phyloP scores from a whole-genome alignment of 2,113 vertebrate genomes.

The Hippocampus comes region DNA sequence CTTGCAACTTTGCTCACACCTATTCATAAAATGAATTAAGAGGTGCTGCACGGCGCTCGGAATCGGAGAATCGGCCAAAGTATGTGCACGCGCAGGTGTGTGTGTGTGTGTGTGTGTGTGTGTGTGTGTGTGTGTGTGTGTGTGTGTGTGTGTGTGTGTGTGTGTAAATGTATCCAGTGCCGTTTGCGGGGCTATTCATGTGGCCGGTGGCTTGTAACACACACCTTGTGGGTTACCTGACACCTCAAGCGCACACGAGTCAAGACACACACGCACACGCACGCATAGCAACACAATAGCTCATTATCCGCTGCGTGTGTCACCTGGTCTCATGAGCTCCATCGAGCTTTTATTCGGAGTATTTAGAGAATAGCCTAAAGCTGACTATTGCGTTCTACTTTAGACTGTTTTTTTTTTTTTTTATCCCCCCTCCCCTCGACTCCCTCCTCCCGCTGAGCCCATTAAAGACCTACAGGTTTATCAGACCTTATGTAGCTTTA shows the following conservation, averaged over 20 bases:
- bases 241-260: slow-evolving; percentile 37
- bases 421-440: not conserved
- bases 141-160: slow-evolving; percentile 20
- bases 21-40: not conserved
- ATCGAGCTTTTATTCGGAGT: slow-evolving; percentile 38
- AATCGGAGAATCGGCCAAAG: not conserved
- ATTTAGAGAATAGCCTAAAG: slow-evolving; percentile 52
- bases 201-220: slow-evolving; percentile 63
- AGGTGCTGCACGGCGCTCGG: slow-evolving; percentile 12
- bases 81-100: not conserved
- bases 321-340: slow-evolving; percentile 47
- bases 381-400: slow-evolving; percentile 44
- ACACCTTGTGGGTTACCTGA: slow-evolving; percentile 54
- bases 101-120: slow-evolving; percentile 11
- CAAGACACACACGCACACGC: slow-evolving; percentile 30
- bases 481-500: slow-evolving; percentile 63
- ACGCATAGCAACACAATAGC: slow-evolving; percentile 32
- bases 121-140: slow-evolving; percentile 25
- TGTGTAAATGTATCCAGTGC: slow-evolving; percentile 32
- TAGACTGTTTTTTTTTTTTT: slow-evolving; percentile 20
- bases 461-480: slow-evolving; percentile 66
- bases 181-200: slow-evolving; percentile 48
- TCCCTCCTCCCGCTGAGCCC: slow-evolving; percentile 40
- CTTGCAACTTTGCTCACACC: not conserved
- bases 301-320: slow-evolving; percentile 59